These are phyloP conservation scores for Malachius bipustulatus DNA, from an alignment of 2,888 invertebrate genomes.

Conservation along the genomic window DNA sequence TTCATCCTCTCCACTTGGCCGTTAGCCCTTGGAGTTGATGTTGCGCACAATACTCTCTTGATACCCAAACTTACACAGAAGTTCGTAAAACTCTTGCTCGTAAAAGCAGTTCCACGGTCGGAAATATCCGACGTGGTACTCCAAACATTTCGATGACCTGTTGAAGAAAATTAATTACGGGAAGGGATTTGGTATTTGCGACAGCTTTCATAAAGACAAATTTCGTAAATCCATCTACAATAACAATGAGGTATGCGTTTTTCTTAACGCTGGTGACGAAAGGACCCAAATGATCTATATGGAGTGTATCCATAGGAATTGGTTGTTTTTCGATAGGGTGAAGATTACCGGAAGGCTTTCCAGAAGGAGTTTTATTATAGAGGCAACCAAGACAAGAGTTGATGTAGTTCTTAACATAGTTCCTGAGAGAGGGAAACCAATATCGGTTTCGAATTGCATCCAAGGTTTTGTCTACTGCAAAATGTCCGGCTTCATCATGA, in stretches of 20 bases:
- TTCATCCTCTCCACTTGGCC: too few relatives aligned
- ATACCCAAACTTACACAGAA: slow-evolving; percentile 15
- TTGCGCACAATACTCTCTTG: slow-evolving; percentile 20
- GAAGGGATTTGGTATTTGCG: slow-evolving; percentile 13
- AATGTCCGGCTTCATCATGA: slow-evolving; percentile 27
- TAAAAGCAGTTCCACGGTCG: slow-evolving; percentile 19
- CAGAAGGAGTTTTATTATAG: slow-evolving; percentile 25
- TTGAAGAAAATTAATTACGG: slow-evolving; percentile 10
- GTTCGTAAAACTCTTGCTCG: slow-evolving; percentile 19
- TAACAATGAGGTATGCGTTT: slow-evolving; percentile 22
- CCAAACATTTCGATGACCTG: slow-evolving; percentile 15
- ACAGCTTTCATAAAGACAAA: slow-evolving; percentile 24
- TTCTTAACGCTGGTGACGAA: slow-evolving; percentile 20
- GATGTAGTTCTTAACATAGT: slow-evolving; percentile 23
- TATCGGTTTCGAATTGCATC: slow-evolving; percentile 21
- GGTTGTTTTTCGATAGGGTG: slow-evolving; percentile 18
- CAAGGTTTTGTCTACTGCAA: slow-evolving; percentile 20
- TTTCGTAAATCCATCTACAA: slow-evolving; percentile 28
- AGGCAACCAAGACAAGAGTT: slow-evolving; percentile 24
- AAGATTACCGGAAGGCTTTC: slow-evolving; percentile 18
- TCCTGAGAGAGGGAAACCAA: slow-evolving; percentile 23
- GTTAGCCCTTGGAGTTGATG: too few relatives aligned
- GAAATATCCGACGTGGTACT: slow-evolving; percentile 17
- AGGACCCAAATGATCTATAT: slow-evolving; percentile 24
- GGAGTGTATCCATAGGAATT: slow-evolving; percentile 23